These are phyloP conservation scores for Archegozetes longisetosus DNA, from an alignment of 1,140 invertebrate species.

Conservation along the genomic window DNA sequence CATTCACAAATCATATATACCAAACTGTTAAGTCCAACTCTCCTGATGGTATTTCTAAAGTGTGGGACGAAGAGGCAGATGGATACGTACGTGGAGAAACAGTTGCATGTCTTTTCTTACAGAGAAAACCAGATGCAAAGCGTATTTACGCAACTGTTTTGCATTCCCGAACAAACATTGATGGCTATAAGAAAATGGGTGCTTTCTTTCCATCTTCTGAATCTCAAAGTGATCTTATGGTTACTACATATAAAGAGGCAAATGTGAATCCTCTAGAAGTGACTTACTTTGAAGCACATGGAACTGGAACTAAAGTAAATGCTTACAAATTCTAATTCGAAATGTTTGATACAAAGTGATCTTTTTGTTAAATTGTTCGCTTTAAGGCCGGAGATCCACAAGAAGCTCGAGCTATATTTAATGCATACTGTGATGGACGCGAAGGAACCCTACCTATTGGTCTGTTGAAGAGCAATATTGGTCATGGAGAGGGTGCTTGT, in stretches of 20 bases:
- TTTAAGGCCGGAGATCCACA: constrained; percentile 86
- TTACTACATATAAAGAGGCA: constrained; percentile 27
- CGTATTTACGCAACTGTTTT: constrained; percentile 65
- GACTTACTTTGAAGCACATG: constrained; percentile 32
- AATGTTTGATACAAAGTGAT: too few relatives aligned
- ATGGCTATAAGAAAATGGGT: constrained; percentile 40
- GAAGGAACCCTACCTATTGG: constrained; percentile 66
- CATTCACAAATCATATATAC: constrained; percentile 71
- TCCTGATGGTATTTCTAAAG: constrained; percentile 67
- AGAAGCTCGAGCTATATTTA: constrained; percentile 80
- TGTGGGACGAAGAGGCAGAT: constrained; percentile 71
- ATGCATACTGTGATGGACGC: constrained; percentile 60
- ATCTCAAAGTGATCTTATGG: constrained; percentile 26
- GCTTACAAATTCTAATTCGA: constrained; percentile 42
- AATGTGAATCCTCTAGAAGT: constrained; percentile 27
- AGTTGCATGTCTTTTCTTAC: constrained; percentile 35
- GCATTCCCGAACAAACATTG: constrained; percentile 39
- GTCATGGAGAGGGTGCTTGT: constrained; percentile 86
- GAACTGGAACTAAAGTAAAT: constrained; percentile 49
- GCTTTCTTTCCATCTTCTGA: constrained; percentile 23
- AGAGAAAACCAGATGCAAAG: constrained; percentile 35
- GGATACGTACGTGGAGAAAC: constrained; percentile 65
- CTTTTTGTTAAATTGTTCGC: too few relatives aligned
- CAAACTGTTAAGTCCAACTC: constrained; percentile 43
- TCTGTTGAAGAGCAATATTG: constrained; percentile 95